Evolutionary conservation across 2,113 vertebrate species (phyloP).

Genomic region (Cynoglossus semilaevis): DNA sequence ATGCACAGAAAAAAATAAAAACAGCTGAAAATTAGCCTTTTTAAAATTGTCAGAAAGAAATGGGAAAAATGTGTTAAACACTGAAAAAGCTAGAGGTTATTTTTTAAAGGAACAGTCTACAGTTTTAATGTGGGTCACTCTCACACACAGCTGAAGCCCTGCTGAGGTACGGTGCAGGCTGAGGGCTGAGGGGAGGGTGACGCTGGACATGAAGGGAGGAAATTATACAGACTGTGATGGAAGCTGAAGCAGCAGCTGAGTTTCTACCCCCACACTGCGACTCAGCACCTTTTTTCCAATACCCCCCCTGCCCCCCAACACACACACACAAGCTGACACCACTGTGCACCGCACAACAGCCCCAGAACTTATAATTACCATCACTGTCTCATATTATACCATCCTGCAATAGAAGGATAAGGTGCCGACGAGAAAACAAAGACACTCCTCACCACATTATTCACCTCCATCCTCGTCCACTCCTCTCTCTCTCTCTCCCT

Average conservation of each 20-base stretch:
- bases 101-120: too few species aligned
- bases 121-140: background rate
- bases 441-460: constrained; percentile 40
- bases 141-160: background rate
- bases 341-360: constrained; percentile 23
- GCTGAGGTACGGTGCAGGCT: background rate
- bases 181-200: constrained; percentile 38
- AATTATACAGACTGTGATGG: constrained; percentile 7
- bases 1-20: too few species aligned
- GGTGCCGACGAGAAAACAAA: constrained; percentile 16
- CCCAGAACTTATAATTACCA: constrained; percentile 48
- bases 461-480: background rate
- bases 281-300: constrained; percentile 39
- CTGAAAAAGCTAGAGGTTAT: too few species aligned
- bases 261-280: constrained; percentile 16
- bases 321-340: constrained; percentile 36
- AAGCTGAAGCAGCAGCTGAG: constrained; percentile 45
- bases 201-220: background rate
- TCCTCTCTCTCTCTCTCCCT: accelerated
- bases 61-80: too few species aligned
- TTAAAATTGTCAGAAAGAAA: too few species aligned
- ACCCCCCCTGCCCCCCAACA: background rate
- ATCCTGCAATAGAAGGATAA: constrained; percentile 15
- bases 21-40: too few species aligned
- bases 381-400: constrained; percentile 34